Evolutionary conservation across 2,113 vertebrate genomes (phyloP), one percentile per base, ranked within the genome.

Genomic region (Centropus bengalensis): DNA sequence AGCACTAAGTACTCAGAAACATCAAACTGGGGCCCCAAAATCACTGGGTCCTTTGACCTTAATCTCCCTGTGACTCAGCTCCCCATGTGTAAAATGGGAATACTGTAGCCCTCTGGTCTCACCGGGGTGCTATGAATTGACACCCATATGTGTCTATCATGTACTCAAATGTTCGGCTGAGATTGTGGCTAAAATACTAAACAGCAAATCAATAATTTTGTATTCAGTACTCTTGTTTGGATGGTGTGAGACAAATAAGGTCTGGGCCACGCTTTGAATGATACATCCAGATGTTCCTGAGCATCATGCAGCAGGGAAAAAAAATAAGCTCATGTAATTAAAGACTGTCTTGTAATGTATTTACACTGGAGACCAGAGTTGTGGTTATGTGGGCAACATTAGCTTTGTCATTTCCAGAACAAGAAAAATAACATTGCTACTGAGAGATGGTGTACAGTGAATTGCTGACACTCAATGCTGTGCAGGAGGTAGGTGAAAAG

Each of bases 351-450:
- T 80, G 67, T 97, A 97, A 91, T 67, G 27, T 69, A 38, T 92
- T 93, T 95, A 92, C 93, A 89, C 93, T 54, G 18, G 82, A 82
- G 93, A 93, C 32, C 14, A 36, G 55, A 83, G 44, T 27, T 96
- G 95, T 0, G 79, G 94, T 95, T 96, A 82, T 85, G 87, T 63
- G 91, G 82, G 67, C 66, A 92, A 87, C 87, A 82, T 89, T n/a
- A 92, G 62, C 86, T 91, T 51, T 44, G 54, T 45, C 67, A 76
- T 93, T 93, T 95, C 51, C 82, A 81, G 60, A 91, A 91, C 62
- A 91, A 94, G 94, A 93, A 93, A 89, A 97, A 95, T 91, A 94
- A 87, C 66, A 42, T 49, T 89, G 80, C 86, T 96, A 21, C 95
- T 73, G 74, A 94, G 49, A 58, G 55, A 83, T 60, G 42, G 68